These are phyloP conservation scores for Microctenopoma lineatum DNA, from an alignment of 2,797 vertebrate genomes.

Conservation along the genomic window DNA sequence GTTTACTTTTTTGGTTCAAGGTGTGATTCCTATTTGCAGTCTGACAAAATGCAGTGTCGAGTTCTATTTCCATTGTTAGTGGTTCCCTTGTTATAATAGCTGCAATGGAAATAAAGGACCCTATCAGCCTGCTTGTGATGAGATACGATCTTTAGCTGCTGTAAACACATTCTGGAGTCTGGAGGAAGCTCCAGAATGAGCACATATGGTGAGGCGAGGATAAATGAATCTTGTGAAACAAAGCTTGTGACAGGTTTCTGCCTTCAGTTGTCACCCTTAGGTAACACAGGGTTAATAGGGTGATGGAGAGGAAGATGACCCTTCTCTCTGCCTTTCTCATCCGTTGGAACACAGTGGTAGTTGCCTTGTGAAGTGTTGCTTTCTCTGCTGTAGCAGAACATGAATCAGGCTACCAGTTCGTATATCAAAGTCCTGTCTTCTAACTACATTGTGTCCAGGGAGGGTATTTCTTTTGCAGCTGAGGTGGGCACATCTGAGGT, in stretches of 20 bases:
- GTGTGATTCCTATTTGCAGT: not conserved
- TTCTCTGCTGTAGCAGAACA: slow-evolving; percentile 39
- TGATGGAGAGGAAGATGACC: slow-evolving; percentile 53
- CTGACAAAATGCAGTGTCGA: not conserved
- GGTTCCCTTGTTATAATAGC: slow-evolving; percentile 3
- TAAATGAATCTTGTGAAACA: slow-evolving; percentile 64
- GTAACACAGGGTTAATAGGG: slow-evolving; percentile 69
- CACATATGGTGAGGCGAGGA: slow-evolving; percentile 62
- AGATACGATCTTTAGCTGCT: slow-evolving; percentile 54
- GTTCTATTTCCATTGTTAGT: not conserved
- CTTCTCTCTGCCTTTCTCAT: slow-evolving; percentile 30
- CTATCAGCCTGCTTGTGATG: slow-evolving; percentile 36
- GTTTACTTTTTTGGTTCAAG: not conserved
- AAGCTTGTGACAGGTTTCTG: slow-evolving; percentile 53
- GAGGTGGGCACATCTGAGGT: slow-evolving; percentile 58
- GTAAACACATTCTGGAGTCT: slow-evolving; percentile 28
- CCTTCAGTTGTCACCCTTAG: slow-evolving; percentile 66
- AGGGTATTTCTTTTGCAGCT: slow-evolving; percentile 57
- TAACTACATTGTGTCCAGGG: slow-evolving; percentile 57
- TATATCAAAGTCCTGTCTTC: slow-evolving; percentile 62
- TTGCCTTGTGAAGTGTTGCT: slow-evolving; percentile 31
- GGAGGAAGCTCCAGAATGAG: slow-evolving; percentile 53
- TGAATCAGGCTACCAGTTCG: slow-evolving; percentile 52
- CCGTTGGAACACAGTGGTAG: slow-evolving; percentile 31
- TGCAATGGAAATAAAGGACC: slow-evolving; percentile 18